A percentile compares a stretch with the other conserved stretches of the same genome.
Evolutionary conservation across 2,797 vertebrate genomes (phyloP).

Genomic region (Denticeps clupeoides): DNA sequence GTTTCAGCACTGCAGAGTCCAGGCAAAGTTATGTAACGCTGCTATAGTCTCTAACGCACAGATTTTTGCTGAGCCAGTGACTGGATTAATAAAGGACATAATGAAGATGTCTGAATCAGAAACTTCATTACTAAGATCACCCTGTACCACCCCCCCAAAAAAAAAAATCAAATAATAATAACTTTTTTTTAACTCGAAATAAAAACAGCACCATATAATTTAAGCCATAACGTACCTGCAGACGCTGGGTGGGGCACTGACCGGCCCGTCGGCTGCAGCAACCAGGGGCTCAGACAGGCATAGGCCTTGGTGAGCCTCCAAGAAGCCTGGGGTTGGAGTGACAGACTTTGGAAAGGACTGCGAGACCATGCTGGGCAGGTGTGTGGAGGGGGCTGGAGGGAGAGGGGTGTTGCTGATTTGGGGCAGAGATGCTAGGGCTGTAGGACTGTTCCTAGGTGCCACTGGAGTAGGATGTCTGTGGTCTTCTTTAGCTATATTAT

Average conservation of each 20-base stretch:
- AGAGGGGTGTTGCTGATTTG: conserved; percentile 67
- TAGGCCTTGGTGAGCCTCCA: conserved; percentile 74
- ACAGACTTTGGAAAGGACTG: conserved; percentile 80
- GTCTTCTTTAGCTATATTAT: conserved; percentile 85
- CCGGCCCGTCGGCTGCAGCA: conserved; percentile 60
- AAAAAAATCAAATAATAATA: too few species aligned
- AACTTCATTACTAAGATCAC: too few species aligned
- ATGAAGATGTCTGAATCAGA: too few species aligned
- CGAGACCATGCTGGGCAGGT: conserved; percentile 70
- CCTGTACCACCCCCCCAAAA: too few species aligned
- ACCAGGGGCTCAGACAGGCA: conserved; percentile 73
- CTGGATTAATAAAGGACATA: too few species aligned
- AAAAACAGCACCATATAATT: too few species aligned
- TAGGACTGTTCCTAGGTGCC: conserved; percentile 74
- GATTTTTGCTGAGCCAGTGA: too few species aligned
- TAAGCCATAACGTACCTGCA: conserved; percentile 85
- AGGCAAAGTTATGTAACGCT: too few species aligned
- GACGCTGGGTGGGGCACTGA: conserved; percentile 85
- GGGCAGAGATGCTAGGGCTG: conserved; percentile 72
- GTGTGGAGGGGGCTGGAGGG: conserved; percentile 65
- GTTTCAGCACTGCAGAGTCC: too few species aligned
- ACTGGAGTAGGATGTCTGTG: conserved; percentile 68
- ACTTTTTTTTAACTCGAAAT: too few species aligned
- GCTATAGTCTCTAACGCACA: too few species aligned
- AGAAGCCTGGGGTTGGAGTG: conserved; percentile 71